These are phyloP conservation scores for Periplaneta americana DNA, from an alignment of 1,140 invertebrate species.

Conservation along the genomic window DNA sequence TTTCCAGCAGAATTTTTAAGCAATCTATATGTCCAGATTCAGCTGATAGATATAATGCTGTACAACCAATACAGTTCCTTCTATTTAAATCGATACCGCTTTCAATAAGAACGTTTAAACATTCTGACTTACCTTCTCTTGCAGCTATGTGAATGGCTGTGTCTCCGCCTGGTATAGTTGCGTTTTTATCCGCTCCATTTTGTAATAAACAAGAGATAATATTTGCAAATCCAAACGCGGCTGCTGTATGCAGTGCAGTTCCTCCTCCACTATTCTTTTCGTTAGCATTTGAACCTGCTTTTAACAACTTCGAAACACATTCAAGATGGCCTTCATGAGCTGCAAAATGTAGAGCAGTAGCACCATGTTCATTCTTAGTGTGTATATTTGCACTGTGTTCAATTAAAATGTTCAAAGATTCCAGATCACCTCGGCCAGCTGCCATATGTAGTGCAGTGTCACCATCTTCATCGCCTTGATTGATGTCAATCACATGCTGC, in stretches of 20 bases:
- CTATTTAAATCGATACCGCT: slow-evolving; percentile 26
- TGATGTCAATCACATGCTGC: background rate
- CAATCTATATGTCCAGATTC: slow-evolving; percentile 66
- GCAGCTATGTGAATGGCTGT: slow-evolving; percentile 45
- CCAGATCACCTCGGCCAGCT: background rate
- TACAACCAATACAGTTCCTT: slow-evolving; percentile 54
- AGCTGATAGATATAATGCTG: slow-evolving; percentile 66
- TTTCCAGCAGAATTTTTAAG: background rate
- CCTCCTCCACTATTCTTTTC: slow-evolving; percentile 46
- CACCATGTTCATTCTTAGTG: background rate
- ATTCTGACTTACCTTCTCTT: slow-evolving; percentile 43
- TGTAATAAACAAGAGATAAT: slow-evolving; percentile 55
- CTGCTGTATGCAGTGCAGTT: slow-evolving; percentile 73
- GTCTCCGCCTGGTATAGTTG: background rate
- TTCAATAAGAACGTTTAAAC: slow-evolving; percentile 38
- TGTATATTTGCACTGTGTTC: background rate
- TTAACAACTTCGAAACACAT: slow-evolving; percentile 31
- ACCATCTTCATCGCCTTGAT: background rate
- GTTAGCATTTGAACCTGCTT: slow-evolving; percentile 29
- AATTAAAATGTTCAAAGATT: background rate
- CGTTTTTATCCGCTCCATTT: slow-evolving; percentile 28
- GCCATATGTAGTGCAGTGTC: background rate
- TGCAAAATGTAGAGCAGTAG: slow-evolving; percentile 52
- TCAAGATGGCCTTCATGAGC: slow-evolving; percentile 41
- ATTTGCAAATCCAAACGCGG: slow-evolving; percentile 67